Base-by-base conservation (phyloP, 2,888 invertebrate genomes). In the Tigriopus californicus region DNA sequence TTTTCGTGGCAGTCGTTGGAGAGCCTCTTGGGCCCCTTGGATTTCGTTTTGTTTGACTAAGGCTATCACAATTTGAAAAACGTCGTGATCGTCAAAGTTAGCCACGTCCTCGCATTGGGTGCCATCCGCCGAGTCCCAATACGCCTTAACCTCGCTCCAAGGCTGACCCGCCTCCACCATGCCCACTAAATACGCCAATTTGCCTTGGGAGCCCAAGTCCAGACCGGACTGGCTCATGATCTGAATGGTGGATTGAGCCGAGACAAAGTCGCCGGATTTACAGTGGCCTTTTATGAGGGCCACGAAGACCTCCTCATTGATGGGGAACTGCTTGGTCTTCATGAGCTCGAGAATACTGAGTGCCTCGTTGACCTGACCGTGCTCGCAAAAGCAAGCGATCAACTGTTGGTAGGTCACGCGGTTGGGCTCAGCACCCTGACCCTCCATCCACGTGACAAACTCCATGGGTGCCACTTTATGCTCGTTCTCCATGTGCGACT, bases 361-460 rank as follows among this genome's bases (percentile, higher is more conserved):
- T 10, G 56, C 56, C n/a, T 20, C 18, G 15, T 15, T 12, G 13
- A 56, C 6, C n/a, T 56, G 46, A 5, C 56, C 56, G 25, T 18
- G n/a, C 1, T 24, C 15, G 56, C 42, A 41, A 25, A 46, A 56
- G 20, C 33, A 11, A 18, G 15, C 33, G 4, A 56, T 46, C 18
- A 56, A n/a, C 2, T 56, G 56, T 44, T 56, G 56, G 15, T 46
- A 56, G 18, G 56, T 56, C 12, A 56, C 56, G 6, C 56, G 42
- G n/a, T 56, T 56, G 13, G 56, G 56, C 56, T 10, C 18, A 2
- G 44, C 10, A 8, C 46, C 56, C 1, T 18, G 15, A 42, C 24
- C 33, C 6, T 15, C 42, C 5, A 56, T 42, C 44, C 22, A n/a
- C n/a, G 56, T 15, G n/a, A 56, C 22, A 33, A 44, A 22, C 3